Evolutionary conservation across 2,797 vertebrate species (phyloP).

Genomic region (Calcarius lapponicus): DNA sequence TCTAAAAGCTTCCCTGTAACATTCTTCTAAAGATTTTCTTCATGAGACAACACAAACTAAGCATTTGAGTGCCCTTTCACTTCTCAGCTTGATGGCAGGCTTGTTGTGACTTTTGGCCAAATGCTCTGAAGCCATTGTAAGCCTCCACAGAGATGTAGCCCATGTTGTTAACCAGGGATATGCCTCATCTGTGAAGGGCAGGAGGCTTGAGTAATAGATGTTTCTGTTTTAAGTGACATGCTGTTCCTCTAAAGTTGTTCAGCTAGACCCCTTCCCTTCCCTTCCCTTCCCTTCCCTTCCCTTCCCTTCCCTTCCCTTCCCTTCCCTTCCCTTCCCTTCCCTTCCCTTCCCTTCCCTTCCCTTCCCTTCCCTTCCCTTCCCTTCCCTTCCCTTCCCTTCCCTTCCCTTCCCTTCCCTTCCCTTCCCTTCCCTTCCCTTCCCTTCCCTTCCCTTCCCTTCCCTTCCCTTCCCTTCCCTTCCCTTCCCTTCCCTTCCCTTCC

Average conservation of each 20-base stretch:
- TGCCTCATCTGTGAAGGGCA: not conserved
- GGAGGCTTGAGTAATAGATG: not conserved
- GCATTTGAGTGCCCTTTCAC: not conserved
- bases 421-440: not conserved
- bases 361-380: too few relatives aligned
- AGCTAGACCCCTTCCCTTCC: not conserved
- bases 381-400: too few relatives aligned
- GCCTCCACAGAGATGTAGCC: not conserved
- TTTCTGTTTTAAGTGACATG: not conserved
- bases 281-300: not conserved
- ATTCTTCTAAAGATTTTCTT: slow-evolving; percentile 43
- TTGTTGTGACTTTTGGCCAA: not conserved
- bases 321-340: not conserved
- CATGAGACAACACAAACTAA: not conserved
- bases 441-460: not conserved
- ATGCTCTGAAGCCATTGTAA: not conserved
- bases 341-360: too few relatives aligned
- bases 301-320: not conserved
- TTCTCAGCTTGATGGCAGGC: not conserved
- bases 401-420: not conserved
- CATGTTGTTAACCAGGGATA: not conserved
- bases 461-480: too few relatives aligned
- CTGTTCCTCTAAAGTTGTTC: not conserved
- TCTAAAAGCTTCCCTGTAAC: slow-evolving; percentile 54
- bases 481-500: too few relatives aligned